Percentiles rank a stretch among this genome's conserved stretches.
phyloP scores from a whole-genome alignment of 2,113 vertebrate genomes.

The Brachyhypopomus occidentalis region DNA sequence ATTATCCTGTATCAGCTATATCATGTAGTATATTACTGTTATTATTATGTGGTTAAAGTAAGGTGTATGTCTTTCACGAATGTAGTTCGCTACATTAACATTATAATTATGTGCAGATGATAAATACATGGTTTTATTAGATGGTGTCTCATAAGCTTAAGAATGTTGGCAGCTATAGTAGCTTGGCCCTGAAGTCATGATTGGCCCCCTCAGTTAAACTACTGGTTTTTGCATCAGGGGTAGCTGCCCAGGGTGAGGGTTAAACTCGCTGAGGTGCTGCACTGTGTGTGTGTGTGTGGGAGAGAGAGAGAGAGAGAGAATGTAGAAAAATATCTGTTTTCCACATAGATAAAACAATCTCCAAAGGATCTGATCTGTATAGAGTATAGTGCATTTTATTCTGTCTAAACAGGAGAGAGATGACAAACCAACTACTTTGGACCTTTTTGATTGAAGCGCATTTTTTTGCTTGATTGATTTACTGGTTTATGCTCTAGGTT shows the following conservation, averaged over 20 bases:
- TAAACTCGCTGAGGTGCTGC: conserved; percentile 61
- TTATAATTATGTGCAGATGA: too few relatives aligned
- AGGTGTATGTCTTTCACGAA: too few relatives aligned
- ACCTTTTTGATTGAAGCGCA: background rate
- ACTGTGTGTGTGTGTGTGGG: background rate
- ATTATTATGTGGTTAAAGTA: too few relatives aligned
- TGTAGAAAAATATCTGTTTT: conserved; percentile 46
- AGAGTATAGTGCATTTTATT: conserved; percentile 18
- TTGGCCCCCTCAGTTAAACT: conserved; percentile 39
- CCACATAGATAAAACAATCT: conserved; percentile 48
- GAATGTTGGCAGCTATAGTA: too few relatives aligned
- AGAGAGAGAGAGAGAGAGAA: background rate
- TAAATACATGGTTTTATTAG: too few relatives aligned
- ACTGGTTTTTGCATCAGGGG: conserved; percentile 68
- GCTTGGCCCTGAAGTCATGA: conserved; percentile 39
- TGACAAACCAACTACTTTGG: conserved; percentile 21
- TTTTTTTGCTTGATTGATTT: conserved; percentile 15
- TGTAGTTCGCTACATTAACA: too few relatives aligned
- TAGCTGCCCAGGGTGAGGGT: conserved; percentile 50
- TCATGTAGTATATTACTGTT: too few relatives aligned
- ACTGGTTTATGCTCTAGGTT: conserved; percentile 28
- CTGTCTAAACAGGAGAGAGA: conserved; percentile 11
- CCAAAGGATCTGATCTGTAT: conserved; percentile 26
- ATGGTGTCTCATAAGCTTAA: too few relatives aligned
- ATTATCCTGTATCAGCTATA: too few relatives aligned